Conservation (phyloP, 1,140 invertebrate species). For the Macrobrachium rosenbergii region DNA sequence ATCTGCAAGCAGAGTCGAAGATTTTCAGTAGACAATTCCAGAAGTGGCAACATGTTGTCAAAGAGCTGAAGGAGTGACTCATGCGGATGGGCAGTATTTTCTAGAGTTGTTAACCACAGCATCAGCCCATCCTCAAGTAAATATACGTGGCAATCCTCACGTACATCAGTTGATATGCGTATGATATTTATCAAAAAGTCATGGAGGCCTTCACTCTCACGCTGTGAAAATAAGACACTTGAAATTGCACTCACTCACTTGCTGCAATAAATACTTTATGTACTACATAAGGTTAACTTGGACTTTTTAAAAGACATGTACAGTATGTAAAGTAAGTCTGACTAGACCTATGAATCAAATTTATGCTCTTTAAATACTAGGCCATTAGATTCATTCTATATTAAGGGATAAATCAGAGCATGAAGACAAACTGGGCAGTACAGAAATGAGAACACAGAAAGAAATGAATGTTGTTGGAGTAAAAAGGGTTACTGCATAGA, state of each 20-base stretch:
- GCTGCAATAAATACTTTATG: neutral
- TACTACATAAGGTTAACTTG: no score
- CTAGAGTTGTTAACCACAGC: constrained; percentile 87
- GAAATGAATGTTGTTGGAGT: no score
- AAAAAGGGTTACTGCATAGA: no score
- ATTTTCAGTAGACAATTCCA: constrained; percentile 86
- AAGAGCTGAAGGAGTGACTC: constrained; percentile 59
- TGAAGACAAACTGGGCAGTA: no score
- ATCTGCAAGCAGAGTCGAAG: constrained; percentile 83
- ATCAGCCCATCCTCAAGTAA: constrained; percentile 92
- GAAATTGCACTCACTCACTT: constrained; percentile 17
- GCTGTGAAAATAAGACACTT: constrained; percentile 71
- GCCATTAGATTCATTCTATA: no score
- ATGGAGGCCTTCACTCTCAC: constrained; percentile 75
- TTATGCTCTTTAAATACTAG: no score
- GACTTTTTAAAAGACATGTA: no score
- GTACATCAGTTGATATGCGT: constrained; percentile 81
- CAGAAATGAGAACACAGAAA: no score
- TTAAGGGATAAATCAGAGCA: no score
- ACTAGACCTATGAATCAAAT: no score
- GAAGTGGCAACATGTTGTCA: constrained; percentile 57
- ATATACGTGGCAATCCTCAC: constrained; percentile 86
- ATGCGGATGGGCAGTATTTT: constrained; percentile 76
- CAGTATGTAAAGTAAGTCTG: no score
- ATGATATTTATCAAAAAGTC: constrained; percentile 84